Conservation (phyloP, 2,797 vertebrate species). For the Argyrosomus regius region DNA sequence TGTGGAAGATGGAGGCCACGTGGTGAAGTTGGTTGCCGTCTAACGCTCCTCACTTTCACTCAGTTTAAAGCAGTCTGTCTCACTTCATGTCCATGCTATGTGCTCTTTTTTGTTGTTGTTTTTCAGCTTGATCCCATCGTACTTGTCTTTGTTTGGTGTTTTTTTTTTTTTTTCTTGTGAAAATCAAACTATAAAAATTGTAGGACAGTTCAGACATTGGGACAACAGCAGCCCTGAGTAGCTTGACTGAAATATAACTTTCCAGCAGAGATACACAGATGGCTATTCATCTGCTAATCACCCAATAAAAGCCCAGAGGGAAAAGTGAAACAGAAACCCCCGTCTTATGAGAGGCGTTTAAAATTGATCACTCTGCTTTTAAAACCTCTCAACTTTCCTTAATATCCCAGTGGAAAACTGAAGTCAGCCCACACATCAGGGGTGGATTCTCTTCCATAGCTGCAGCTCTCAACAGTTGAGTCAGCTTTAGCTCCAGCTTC, state of each 20-base stretch:
- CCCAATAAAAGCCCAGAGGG: not conserved
- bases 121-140: too few relatives aligned
- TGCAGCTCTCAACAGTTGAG: not conserved
- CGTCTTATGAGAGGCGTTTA: not conserved
- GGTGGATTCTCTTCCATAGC: not conserved
- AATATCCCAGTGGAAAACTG: not conserved
- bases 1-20: not conserved
- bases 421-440: not conserved
- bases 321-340: not conserved
- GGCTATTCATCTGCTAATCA: not conserved
- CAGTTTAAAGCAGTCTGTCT: not conserved
- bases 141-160: not conserved
- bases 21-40: not conserved
- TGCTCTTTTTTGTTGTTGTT: not conserved
- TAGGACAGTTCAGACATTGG: not conserved
- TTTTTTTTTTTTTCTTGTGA: too few relatives aligned
- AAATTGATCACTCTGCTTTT: conserved; percentile 9
- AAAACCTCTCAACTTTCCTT: not conserved
- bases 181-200: not conserved
- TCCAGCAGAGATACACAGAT: not conserved
- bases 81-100: not conserved
- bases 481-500: not conserved
- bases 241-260: not conserved
- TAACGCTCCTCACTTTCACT: not conserved
- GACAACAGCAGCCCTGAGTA: not conserved